Evolutionary conservation across 2,888 invertebrate species (phyloP).

Genomic region (Phragmatobia fuliginosa): DNA sequence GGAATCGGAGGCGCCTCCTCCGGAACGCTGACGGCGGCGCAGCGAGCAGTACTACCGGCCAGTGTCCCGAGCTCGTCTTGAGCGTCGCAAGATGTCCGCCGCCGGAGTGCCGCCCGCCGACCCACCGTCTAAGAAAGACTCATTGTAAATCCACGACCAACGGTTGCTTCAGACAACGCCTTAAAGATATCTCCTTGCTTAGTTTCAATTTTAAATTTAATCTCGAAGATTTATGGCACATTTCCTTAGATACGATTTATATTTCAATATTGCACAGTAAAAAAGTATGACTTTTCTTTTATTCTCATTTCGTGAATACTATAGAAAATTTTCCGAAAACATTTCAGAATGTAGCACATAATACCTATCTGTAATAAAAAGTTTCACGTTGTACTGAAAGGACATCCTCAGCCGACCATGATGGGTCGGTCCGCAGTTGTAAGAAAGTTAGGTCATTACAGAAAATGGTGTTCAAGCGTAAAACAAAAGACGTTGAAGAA

Average conservation of each 20-base stretch:
- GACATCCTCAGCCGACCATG: background rate
- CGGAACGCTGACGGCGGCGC: conserved; percentile 84
- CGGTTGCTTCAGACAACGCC: conserved; percentile 25
- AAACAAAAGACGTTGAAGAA: conserved; percentile 32
- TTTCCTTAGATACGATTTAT: conserved; percentile 4
- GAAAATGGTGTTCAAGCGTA: conserved; percentile 26
- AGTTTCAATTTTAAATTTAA: conserved; percentile 6
- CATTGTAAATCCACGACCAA: conserved; percentile 53
- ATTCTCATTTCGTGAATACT: background rate
- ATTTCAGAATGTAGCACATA: background rate
- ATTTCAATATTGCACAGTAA: conserved; percentile 4
- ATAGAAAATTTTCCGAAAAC: background rate
- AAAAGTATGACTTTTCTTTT: background rate
- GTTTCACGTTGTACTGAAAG: background rate
- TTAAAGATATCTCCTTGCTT: conserved; percentile 25
- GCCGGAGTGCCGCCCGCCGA: conserved; percentile 81
- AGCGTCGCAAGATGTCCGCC: conserved; percentile 82
- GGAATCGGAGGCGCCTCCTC: conserved; percentile 74
- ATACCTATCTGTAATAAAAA: background rate
- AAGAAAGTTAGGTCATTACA: conserved; percentile 44
- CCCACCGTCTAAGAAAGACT: conserved; percentile 53
- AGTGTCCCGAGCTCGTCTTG: conserved; percentile 76
- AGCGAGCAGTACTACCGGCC: conserved; percentile 86
- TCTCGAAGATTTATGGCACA: conserved; percentile 13
- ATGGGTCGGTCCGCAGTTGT: conserved; percentile 19